Percentiles rank a stretch among this genome's conserved stretches.
Evolutionary conservation across 2,113 vertebrate species (phyloP).

Genomic region (Takifugu flavidus): DNA sequence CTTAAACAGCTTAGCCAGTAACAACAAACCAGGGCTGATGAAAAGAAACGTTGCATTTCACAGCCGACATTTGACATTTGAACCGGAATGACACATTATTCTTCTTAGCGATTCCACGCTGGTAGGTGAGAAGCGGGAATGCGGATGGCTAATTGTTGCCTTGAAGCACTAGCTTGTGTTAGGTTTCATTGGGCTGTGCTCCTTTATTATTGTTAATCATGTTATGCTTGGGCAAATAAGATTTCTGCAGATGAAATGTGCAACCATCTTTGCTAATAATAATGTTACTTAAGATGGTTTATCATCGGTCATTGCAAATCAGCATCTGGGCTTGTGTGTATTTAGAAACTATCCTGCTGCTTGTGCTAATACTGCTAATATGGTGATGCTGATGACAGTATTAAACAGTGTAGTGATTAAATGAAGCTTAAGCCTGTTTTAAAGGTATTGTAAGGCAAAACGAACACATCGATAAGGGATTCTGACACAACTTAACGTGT

Average conservation of each 20-base stretch:
- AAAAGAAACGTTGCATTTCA: conserved; percentile 49
- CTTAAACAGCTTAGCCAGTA: conserved; percentile 58
- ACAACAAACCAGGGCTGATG: conserved; percentile 58
- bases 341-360: too few relatives aligned
- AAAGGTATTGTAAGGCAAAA: too few relatives aligned
- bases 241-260: conserved; percentile 26
- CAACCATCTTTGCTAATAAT: conserved; percentile 43
- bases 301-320: too few relatives aligned
- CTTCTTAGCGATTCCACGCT: conserved; percentile 25
- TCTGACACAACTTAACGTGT: too few relatives aligned
- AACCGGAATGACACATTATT: conserved; percentile 24
- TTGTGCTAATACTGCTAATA: too few relatives aligned
- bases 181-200: conserved; percentile 12
- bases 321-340: too few relatives aligned
- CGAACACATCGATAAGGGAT: too few relatives aligned
- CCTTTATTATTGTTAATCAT: conserved; percentile 32
- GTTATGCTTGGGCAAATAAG: conserved; percentile 45
- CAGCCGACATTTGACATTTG: conserved; percentile 40
- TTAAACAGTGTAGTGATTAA: too few relatives aligned
- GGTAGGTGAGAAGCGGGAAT: conserved; percentile 4
- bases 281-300: neutral
- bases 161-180: conserved; percentile 20
- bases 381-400: too few relatives aligned
- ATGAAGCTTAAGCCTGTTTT: too few relatives aligned
- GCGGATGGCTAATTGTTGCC: conserved; percentile 17